phyloP scores from a whole-genome alignment of 2,888 invertebrate genomes.

The Neuroscelio doddi region DNA sequence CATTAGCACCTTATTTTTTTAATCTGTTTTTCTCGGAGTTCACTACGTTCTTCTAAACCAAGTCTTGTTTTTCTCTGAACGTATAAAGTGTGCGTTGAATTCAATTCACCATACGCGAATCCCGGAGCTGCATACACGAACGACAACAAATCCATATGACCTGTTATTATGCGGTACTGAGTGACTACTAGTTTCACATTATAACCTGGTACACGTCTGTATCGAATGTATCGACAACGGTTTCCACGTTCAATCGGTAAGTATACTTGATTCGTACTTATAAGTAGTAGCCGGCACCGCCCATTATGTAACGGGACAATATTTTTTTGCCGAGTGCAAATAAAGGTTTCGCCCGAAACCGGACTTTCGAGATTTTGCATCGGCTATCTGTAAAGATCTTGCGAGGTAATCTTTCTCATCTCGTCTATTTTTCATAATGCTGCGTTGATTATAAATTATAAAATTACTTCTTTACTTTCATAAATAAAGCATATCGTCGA shows the following conservation, averaged over 20 bases:
- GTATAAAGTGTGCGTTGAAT: constrained; percentile 3
- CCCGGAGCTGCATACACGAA: constrained; percentile 9
- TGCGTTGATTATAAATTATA: background rate
- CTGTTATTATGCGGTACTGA: constrained; percentile 17
- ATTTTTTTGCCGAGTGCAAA: constrained; percentile 23
- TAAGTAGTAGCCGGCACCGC: constrained; percentile 27
- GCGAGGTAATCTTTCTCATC: constrained; percentile 14
- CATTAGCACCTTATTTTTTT: constrained; percentile 1
- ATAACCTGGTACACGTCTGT: constrained; percentile 9
- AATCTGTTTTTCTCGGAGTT: background rate
- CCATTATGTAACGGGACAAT: constrained; percentile 37
- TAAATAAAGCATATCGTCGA: background rate
- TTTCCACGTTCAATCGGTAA: constrained; percentile 22
- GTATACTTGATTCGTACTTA: constrained; percentile 19
- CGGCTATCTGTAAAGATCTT: constrained; percentile 19
- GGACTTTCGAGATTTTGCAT: constrained; percentile 36
- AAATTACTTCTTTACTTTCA: constrained; percentile 12
- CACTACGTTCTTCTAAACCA: background rate
- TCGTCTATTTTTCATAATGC: constrained; percentile 11
- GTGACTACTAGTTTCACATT: constrained; percentile 15
- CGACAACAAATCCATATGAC: constrained; percentile 12
- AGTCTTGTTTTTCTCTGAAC: background rate
- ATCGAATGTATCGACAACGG: constrained; percentile 21
- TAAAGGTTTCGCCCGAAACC: constrained; percentile 37
- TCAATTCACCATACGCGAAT: background rate